phyloP scores from a whole-genome alignment of 2,113 vertebrate species.

The Urocynchramus pylzowi region DNA sequence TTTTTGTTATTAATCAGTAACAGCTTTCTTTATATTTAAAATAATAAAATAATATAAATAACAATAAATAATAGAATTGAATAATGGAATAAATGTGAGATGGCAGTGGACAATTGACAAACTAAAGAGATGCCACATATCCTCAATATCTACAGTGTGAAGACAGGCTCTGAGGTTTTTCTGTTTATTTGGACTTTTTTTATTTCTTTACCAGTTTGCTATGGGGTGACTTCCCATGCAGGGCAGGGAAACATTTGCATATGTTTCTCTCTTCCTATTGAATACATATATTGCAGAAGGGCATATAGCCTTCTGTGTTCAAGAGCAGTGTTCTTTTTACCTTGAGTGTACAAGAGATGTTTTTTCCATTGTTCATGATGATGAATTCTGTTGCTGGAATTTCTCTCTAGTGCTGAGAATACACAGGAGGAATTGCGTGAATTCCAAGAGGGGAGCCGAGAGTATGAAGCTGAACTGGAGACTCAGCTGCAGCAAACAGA shows the following conservation, averaged over 20 bases:
- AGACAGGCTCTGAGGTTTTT: not conserved
- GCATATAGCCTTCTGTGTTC: not conserved
- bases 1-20: not conserved
- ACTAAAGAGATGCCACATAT: not conserved
- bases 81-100: not conserved
- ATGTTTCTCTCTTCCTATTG: not conserved
- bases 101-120: not conserved
- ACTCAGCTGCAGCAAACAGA: slow-evolving; percentile 90
- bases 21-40: not conserved
- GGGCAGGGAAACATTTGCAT: not conserved
- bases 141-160: not conserved
- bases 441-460: slow-evolving; percentile 95
- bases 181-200: not conserved
- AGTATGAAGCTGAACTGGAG: slow-evolving; percentile 95
- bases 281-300: not conserved
- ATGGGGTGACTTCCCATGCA: not conserved
- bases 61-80: not conserved
- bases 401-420: slow-evolving; percentile 78
- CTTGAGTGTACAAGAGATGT: not conserved
- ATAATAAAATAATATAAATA: too few species aligned
- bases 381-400: not conserved
- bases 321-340: not conserved
- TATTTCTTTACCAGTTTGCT: not conserved
- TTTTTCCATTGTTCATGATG: not conserved
- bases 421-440: slow-evolving; percentile 89